Percentiles rank a stretch among this genome's conserved stretches.
phyloP scores from a whole-genome alignment of 2,113 vertebrate species.

The Copsychus sechellarum region DNA sequence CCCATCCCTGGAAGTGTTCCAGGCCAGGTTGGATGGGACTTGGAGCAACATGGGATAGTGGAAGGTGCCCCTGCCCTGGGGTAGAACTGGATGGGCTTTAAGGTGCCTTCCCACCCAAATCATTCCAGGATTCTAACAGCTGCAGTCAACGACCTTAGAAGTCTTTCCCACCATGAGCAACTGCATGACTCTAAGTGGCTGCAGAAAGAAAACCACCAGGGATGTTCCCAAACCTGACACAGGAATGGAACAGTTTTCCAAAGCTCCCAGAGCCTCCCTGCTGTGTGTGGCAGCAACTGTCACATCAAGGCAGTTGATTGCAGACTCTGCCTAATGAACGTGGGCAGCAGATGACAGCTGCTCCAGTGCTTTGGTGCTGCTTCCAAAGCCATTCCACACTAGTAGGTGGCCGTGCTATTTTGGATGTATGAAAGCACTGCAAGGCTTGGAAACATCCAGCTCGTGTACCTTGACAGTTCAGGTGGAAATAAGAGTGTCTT shows the following conservation, averaged over 20 bases:
- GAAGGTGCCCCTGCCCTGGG: neutral
- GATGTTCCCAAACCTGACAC: neutral
- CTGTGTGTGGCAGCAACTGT: neutral
- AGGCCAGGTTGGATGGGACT: neutral
- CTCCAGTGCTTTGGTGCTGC: neutral
- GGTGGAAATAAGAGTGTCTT: neutral
- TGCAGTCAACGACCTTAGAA: neutral
- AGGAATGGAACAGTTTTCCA: neutral
- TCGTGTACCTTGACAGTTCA: neutral
- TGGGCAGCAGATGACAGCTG: constrained; percentile 29
- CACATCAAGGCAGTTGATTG: neutral
- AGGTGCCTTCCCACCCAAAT: neutral
- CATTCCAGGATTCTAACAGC: neutral
- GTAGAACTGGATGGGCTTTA: neutral
- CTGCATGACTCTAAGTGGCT: rapidly evolving
- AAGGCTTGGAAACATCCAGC: constrained; percentile 4
- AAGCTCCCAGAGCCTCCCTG: neutral
- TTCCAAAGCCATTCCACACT: neutral
- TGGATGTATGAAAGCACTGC: neutral
- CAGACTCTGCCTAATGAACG: neutral
- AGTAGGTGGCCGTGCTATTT: constrained; percentile 12
- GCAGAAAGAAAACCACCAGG: neutral
- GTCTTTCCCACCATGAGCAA: neutral
- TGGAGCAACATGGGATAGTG: neutral
- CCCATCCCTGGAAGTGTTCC: neutral